phyloP scores from a whole-genome alignment of 2,888 invertebrate genomes.

The Drosophila fungiperda region DNA sequence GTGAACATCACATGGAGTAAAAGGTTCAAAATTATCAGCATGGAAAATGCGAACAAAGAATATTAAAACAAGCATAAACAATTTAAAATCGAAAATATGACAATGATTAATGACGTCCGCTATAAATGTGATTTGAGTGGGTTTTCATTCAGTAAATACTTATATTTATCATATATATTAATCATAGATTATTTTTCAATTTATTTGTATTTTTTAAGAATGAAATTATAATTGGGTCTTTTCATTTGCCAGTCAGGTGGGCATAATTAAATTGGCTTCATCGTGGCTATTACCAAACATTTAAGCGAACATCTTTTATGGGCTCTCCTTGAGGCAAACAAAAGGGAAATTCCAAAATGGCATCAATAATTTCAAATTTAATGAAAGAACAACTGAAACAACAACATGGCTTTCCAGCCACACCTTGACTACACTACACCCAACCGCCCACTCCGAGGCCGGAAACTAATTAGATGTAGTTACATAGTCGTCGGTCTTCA shows the following conservation, averaged over 20 bases:
- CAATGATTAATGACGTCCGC: neutral
- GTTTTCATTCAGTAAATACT: neutral
- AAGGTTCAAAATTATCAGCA: conserved; percentile 13
- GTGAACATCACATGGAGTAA: neutral
- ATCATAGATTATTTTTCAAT: neutral
- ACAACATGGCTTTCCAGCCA: conserved; percentile 4
- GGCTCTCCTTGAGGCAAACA: conserved; percentile 10
- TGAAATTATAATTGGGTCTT: neutral
- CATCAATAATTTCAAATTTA: conserved; percentile 76
- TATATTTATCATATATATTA: neutral
- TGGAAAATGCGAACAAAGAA: neutral
- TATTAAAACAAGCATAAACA: conserved; percentile 5
- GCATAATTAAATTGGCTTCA: conserved; percentile 17
- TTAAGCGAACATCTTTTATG: neutral
- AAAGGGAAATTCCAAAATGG: conserved; percentile 56
- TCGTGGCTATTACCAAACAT: neutral
- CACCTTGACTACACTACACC: conserved; percentile 1
- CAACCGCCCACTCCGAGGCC: conserved; percentile 32
- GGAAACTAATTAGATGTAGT: conserved; percentile 71
- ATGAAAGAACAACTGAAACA: conserved; percentile 28
- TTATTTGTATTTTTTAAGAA: neutral
- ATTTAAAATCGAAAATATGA: conserved; percentile 3
- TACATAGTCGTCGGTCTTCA: conserved; percentile 75
- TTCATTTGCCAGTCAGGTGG: neutral
- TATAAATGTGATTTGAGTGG: neutral